A percentile compares a stretch with the other conserved stretches of the same genome.
Conservation (phyloP, 2,113 vertebrate species). For the Stigmatopora nigra region DNA sequence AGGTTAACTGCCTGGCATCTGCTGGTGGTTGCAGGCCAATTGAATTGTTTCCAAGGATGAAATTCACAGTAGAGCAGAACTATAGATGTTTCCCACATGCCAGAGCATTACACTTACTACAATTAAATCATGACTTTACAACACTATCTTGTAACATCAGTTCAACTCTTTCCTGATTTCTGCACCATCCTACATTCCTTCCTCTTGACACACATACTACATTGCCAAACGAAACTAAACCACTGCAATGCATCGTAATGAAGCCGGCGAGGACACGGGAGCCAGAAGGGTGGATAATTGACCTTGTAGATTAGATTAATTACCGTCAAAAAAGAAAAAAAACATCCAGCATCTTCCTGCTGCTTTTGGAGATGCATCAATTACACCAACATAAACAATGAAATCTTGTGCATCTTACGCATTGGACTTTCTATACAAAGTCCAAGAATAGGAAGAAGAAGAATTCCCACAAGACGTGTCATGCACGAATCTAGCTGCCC, state of each 20-base stretch:
- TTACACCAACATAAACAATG: slow-evolving; percentile 7
- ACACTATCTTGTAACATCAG: no score
- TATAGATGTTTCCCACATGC: no score
- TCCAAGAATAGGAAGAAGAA: no score
- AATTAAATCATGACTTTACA: no score
- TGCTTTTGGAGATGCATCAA: slow-evolving; percentile 33
- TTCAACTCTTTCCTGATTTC: no score
- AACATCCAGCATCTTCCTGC: slow-evolving; percentile 3
- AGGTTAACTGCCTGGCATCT: no score
- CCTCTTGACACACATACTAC: background rate
- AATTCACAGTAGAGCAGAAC: no score
- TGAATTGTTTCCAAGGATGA: no score
- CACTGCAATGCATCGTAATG: background rate
- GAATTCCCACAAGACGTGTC: background rate
- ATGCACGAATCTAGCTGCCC: slow-evolving; percentile 18
- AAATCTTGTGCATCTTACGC: slow-evolving; percentile 9
- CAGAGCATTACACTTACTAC: no score
- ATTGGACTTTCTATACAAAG: background rate
- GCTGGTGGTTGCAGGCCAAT: no score
- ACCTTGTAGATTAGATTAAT: slow-evolving; percentile 43
- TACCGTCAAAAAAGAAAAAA: slow-evolving; percentile 1
- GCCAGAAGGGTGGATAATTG: background rate
- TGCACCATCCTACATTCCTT: no score
- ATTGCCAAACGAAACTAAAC: background rate
- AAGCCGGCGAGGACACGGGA: background rate